These are phyloP conservation scores for Pachyramphus minor DNA, from an alignment of 2,113 vertebrate genomes.

Conservation along the genomic window DNA sequence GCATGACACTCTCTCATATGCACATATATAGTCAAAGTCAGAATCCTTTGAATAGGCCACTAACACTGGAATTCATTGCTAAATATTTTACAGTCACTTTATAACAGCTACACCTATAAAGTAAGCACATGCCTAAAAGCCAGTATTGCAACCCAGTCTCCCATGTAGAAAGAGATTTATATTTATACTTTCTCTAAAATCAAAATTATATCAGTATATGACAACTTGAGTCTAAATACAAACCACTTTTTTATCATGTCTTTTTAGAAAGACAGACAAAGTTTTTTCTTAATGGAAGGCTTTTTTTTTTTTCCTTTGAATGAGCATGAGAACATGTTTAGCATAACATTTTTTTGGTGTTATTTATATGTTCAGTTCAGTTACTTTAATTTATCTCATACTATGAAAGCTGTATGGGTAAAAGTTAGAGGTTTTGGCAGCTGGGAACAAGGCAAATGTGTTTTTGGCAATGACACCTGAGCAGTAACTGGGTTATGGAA, in stretches of 20 bases:
- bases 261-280: neutral
- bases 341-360: neutral
- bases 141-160: neutral
- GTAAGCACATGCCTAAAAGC: neutral
- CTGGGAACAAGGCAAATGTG: neutral
- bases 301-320: neutral
- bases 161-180: neutral
- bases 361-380: neutral
- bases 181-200: neutral
- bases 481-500: neutral
- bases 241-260: neutral
- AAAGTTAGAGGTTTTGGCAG: neutral
- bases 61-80: neutral
- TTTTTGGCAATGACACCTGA: conserved; percentile 23
- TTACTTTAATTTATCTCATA: neutral
- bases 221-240: neutral
- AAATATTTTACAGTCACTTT: neutral
- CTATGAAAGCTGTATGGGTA: neutral
- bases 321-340: neutral
- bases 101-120: neutral
- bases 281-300: neutral
- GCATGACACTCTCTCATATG: neutral
- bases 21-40: neutral
- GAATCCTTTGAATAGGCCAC: neutral
- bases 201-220: neutral